Base-by-base conservation (phyloP, 92 coral and sea anemone genomes). In the Anthopleura xanthogrammica region DNA sequence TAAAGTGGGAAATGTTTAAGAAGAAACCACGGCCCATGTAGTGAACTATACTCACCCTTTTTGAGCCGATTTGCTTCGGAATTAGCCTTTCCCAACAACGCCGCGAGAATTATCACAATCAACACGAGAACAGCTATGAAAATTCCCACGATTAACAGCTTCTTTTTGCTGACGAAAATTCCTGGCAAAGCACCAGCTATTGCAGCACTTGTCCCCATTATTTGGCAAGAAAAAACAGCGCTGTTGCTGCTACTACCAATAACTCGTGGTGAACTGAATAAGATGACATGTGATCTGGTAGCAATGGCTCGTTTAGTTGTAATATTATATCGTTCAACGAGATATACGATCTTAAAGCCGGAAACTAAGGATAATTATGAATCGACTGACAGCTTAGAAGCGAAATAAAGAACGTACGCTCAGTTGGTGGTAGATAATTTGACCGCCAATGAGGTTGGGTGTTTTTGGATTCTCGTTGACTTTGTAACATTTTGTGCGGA, bases 51-150 rank as follows among this genome's bases (percentile, higher is more conserved):
- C 79, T 76, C 11, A 76, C 79, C 58, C 17, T 54, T 65, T 17
- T 56, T 58, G 12, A 58, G 62, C 70, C 41, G 55, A 36, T 42
- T 42, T 41, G 80, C 56, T 12, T 75, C 76, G 19, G 88, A 36
- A 41, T 85, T 78, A 14, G 87, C 89, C 29, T 56, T 78, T 60
- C 91, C 97, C 40, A 93, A 66, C 75, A 93, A 77, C 23, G 90
- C 94, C 17, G 92, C 97, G 16, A 93, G 82, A 24, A 90, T 83
- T 17, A 93, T 91, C 54, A 93, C 87, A 52, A 93, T 76, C 54
- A 93, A 60, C 16, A 90, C 65, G 41, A 93, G 82, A 72, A 88
- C 77, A 43, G 87, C 19, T 46, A 93, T 10, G 42, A 88, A 84
- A 1, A 86, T 24, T 23, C 84, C 92, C 42, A 80, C 77, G 29